These are phyloP conservation scores for Ochropacha duplaris DNA, from an alignment of 2,888 invertebrate genomes.

Conservation along the genomic window DNA sequence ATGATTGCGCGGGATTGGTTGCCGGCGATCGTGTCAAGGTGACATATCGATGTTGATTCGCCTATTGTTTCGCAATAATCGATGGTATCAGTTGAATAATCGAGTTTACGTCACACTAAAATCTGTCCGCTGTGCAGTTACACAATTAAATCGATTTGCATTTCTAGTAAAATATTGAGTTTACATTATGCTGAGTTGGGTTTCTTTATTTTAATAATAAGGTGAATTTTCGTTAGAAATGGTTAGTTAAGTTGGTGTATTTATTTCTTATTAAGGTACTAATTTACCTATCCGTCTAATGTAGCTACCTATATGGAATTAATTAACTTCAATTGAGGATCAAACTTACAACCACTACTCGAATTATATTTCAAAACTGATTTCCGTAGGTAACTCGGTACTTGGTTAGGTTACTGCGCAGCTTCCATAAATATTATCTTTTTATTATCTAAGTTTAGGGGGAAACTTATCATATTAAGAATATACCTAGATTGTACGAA, in stretches of 20 bases:
- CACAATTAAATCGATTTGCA: background rate
- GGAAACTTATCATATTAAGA: too few species aligned
- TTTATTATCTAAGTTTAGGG: background rate
- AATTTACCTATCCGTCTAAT: background rate
- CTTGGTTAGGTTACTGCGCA: background rate
- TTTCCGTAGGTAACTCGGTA: background rate
- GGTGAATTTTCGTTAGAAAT: too few species aligned
- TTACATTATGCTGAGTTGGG: too few species aligned
- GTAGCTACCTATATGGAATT: too few species aligned
- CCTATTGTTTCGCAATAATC: constrained; percentile 27
- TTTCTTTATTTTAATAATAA: too few species aligned
- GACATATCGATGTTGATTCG: constrained; percentile 28
- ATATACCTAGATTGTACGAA: too few species aligned
- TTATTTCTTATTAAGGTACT: too few species aligned
- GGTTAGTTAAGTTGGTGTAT: too few species aligned
- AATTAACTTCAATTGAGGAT: background rate
- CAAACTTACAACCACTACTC: background rate
- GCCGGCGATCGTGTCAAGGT: constrained; percentile 62
- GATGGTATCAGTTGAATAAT: background rate
- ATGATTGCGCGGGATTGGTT: constrained; percentile 68
- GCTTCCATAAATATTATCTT: background rate
- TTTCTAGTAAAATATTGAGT: too few species aligned
- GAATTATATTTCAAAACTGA: background rate
- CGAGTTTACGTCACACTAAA: constrained; percentile 9
- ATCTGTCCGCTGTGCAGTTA: background rate